Evolutionary conservation across 1,140 invertebrate species (phyloP), one percentile per base, ranked within the genome.

Genomic region (Heliconius himera): DNA sequence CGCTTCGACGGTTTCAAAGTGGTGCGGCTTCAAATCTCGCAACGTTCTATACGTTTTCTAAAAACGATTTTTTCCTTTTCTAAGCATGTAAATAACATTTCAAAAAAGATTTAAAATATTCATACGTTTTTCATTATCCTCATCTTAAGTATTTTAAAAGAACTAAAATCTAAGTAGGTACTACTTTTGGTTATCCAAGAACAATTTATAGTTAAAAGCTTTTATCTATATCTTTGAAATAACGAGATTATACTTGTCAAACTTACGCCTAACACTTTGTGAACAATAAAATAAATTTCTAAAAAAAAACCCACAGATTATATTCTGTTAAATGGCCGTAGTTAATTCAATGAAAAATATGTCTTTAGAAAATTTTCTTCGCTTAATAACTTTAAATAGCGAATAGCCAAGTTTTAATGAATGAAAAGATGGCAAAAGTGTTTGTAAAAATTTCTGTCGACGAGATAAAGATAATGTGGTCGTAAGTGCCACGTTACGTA

Each of bases 371-470:
- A 79, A 79, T 49, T 36, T 73, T 18, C 41, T 60, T 70, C 72
- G 49, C 33, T 74, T 74, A 79, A 74, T 60, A 78, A 78, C 38
- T 78, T 78, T 78, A 71, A 78, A 78, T 73, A 73, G 77, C 77
- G 49, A 78, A 70, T 66, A 72, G 49, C 77, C 26, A 78, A 79
- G 77, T 79, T 74, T 79, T 74, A 79, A 79, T 79, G 56, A 78
- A 74, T 74, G 72, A 70, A 74, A 79, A 74, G 74, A 74, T 41
- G 56, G 73, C 73, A 41, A 79, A 29, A 79, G 73, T 79, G 72
- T 74, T 79, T 79, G 73, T 66, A 79, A 41, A 73, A 79, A 79
- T 70, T 79, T 16, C 72, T 20, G 54, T 74, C 60, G 71, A 33
- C 77, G 73, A 79, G 73, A 79, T 74, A 73, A 74, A 74, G 70